Conservation (phyloP, 2,797 vertebrate genomes). For the Neosalanx taihuensis region DNA sequence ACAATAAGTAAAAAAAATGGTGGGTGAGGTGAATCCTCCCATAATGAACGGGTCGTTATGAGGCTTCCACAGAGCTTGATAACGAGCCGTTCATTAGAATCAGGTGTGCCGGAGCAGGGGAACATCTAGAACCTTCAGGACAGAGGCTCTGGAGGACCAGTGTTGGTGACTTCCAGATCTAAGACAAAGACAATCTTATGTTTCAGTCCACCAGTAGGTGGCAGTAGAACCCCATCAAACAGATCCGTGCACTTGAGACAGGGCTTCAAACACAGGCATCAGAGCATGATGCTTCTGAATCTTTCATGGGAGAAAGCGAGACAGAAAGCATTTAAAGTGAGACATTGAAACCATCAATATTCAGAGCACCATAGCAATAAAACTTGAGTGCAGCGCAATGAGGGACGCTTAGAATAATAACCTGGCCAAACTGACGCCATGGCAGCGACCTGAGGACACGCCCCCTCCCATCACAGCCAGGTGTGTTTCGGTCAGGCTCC, state of each 20-base stretch:
- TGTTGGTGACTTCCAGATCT: too few relatives aligned
- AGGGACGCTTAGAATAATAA: slow-evolving; percentile 70
- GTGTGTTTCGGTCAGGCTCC: neutral
- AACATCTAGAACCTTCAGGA: too few relatives aligned
- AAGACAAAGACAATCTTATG: neutral
- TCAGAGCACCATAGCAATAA: slow-evolving; percentile 66
- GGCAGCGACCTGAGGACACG: neutral
- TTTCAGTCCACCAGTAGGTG: slow-evolving; percentile 60
- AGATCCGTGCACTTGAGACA: slow-evolving; percentile 12
- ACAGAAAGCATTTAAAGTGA: slow-evolving; percentile 67
- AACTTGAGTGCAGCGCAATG: slow-evolving; percentile 64
- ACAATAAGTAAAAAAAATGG: too few relatives aligned
- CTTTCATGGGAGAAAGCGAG: slow-evolving; percentile 70
- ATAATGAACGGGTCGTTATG: too few relatives aligned
- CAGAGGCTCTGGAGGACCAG: too few relatives aligned
- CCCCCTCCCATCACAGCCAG: neutral
- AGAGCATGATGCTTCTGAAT: slow-evolving; percentile 59
- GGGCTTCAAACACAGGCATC: slow-evolving; percentile 42
- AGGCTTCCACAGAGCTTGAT: too few relatives aligned
- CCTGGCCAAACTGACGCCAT: slow-evolving; percentile 57
- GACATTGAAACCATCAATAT: slow-evolving; percentile 71
- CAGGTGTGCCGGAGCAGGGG: too few relatives aligned
- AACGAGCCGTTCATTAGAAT: too few relatives aligned
- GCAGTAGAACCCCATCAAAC: slow-evolving; percentile 59
- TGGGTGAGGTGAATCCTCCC: too few relatives aligned